Conservation (phyloP, 2,797 vertebrate genomes). For the Anguilla megastoma region DNA sequence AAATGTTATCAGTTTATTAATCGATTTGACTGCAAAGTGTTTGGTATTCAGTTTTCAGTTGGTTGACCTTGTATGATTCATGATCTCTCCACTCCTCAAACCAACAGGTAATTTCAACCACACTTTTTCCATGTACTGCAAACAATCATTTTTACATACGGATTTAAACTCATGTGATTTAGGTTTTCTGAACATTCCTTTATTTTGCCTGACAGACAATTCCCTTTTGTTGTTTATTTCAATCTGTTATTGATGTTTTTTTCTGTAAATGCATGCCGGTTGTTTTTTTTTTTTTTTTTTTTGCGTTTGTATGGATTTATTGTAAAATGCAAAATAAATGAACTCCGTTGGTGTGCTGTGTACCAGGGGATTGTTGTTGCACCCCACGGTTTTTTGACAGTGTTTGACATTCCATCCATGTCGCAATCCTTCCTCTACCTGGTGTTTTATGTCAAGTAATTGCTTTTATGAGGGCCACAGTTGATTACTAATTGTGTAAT, state of each 20-base stretch:
- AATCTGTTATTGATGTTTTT: not conserved
- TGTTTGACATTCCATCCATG: not conserved
- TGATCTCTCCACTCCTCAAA: no score
- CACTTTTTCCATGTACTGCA: no score
- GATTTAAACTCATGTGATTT: no score
- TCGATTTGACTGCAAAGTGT: no score
- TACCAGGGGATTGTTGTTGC: not conserved
- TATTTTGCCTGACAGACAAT: no score
- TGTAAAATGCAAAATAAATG: not conserved
- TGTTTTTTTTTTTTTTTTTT: not conserved
- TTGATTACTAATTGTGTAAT: conserved; percentile 9
- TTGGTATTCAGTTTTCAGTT: no score
- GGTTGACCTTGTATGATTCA: no score
- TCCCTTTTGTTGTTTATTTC: not conserved
- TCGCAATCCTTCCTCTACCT: not conserved
- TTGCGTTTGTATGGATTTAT: not conserved
- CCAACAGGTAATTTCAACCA: no score
- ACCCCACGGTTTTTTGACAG: not conserved
- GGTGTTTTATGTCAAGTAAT: conserved; percentile 3
- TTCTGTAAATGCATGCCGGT: not conserved
- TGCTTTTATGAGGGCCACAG: not conserved
- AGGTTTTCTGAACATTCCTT: no score
- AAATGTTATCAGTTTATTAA: no score
- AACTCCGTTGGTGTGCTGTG: not conserved
- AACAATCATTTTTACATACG: no score